Evolutionary conservation across 2,113 vertebrate species (phyloP), one percentile per base, ranked within the genome.

Genomic region (Muscicapa adusta): DNA sequence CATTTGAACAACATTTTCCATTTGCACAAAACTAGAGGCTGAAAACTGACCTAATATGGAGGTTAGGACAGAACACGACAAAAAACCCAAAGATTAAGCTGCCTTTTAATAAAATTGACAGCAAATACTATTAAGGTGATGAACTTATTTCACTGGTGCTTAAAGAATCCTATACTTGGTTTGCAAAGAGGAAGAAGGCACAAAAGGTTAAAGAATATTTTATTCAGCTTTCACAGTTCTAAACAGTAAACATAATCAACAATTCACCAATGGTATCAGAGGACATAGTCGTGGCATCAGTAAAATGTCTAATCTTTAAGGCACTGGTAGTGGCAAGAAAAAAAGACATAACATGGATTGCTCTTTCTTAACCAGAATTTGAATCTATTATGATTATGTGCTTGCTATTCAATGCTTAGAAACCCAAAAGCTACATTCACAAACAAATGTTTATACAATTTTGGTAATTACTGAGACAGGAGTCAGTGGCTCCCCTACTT

Each of bases 201-300:
- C 36, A 57, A 73, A 88, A 93, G 61, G 20, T 53, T 93, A 87
- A 93, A 87, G 80, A 88, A 94, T 47, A 42, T 93, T 98, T 98
- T 97, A 98, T 98, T 98, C n/a, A 36, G 54, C 57, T 97, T 90
- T 96, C 89, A 91, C 61, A 92, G 70, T 85, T 97, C 78, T 93
- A 96, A 96, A 96, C 88, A 96, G 75, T 80, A 95, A 96, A 96
- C 40, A 75, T 57, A 91, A 93, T 81, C 76, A 93, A 89, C 66
- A 95, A 87, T 91, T 90, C 40, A 87, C 56, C 40, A 65, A 62
- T 12, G 34, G 80, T 77, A 83, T 68, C 16, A 14, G 79, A 87
- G 73, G 85, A 91, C 40, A 45, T 1, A 81, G 42, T 57, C 45
- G 61, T 24, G 34, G 67, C 29, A 80, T 91, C 91, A 96, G 91